Evolutionary conservation across 2,113 vertebrate genomes (phyloP).

Genomic region (Blennius ocellaris): DNA sequence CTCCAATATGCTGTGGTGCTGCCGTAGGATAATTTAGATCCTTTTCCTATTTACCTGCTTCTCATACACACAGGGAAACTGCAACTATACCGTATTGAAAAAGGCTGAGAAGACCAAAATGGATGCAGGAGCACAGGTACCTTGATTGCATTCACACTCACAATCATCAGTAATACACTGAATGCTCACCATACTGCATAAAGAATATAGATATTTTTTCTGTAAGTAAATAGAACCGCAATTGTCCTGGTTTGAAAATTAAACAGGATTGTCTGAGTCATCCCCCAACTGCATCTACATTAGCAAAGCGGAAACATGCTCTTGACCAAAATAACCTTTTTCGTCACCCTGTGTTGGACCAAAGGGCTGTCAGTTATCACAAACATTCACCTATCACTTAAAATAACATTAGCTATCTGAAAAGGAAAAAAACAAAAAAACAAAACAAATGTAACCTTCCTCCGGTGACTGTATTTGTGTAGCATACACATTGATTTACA

Average conservation of each 20-base stretch:
- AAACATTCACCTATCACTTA: constrained; percentile 35
- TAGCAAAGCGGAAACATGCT: constrained; percentile 21
- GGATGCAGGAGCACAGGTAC: constrained; percentile 1
- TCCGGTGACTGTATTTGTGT: neutral
- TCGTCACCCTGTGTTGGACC: constrained; percentile 23
- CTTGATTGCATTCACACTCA: neutral
- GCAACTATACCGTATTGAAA: constrained; percentile 16
- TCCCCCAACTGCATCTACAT: constrained; percentile 25
- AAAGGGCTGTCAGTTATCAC: constrained; percentile 33
- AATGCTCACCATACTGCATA: constrained; percentile 8
- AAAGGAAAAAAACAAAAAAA: neutral
- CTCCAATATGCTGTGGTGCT: constrained; percentile 44
- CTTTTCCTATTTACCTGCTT: constrained; percentile 61
- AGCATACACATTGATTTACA: constrained; percentile 2
- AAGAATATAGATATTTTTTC: constrained; percentile 19
- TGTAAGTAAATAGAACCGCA: constrained; percentile 1
- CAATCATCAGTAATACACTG: neutral
- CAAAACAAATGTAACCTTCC: constrained; percentile 9
- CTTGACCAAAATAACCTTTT: neutral
- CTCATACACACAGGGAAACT: constrained; percentile 36
- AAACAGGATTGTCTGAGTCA: constrained; percentile 25
- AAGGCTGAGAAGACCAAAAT: constrained; percentile 13
- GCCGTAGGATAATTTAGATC: constrained; percentile 70
- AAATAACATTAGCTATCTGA: neutral
- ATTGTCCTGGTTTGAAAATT: constrained; percentile 12